Evolutionary conservation across 2,888 invertebrate species (phyloP).

Genomic region (Leucophora obtusa): DNA sequence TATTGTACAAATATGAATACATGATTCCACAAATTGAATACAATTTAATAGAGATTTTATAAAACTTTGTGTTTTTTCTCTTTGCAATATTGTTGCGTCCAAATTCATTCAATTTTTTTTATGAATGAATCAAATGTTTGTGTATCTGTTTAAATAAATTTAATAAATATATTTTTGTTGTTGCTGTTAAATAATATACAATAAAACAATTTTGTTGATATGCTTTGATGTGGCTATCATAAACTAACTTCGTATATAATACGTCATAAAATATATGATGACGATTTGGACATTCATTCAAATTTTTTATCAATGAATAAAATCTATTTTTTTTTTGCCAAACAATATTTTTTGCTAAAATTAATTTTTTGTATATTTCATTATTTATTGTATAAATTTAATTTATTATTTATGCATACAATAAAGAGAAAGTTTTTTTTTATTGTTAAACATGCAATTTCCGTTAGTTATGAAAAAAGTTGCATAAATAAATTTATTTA

Average conservation of each 20-base stretch:
- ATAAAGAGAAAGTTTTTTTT: constrained; percentile 54
- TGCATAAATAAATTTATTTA: constrained; percentile 35
- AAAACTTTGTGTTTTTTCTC: neutral
- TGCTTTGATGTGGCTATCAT: constrained; percentile 19
- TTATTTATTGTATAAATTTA: constrained; percentile 45
- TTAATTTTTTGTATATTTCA: neutral
- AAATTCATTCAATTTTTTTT: neutral
- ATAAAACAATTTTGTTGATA: neutral
- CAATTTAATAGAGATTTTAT: neutral
- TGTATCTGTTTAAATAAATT: neutral
- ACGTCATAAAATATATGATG: constrained; percentile 26
- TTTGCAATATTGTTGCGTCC: neutral
- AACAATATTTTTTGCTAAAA: constrained; percentile 6
- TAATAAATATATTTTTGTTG: neutral
- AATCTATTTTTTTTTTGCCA: constrained; percentile 8
- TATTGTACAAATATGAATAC: too few species aligned
- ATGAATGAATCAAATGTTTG: neutral
- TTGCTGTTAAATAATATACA: neutral
- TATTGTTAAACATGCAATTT: constrained; percentile 49
- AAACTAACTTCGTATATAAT: neutral
- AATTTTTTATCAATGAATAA: constrained; percentile 54
- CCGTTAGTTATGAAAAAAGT: constrained; percentile 28
- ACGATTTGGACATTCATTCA: constrained; percentile 6
- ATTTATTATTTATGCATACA: constrained; percentile 54
- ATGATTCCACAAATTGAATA: too few species aligned